These are phyloP conservation scores for Brenthis daphne DNA, from an alignment of 2,888 invertebrate species.

Conservation along the genomic window DNA sequence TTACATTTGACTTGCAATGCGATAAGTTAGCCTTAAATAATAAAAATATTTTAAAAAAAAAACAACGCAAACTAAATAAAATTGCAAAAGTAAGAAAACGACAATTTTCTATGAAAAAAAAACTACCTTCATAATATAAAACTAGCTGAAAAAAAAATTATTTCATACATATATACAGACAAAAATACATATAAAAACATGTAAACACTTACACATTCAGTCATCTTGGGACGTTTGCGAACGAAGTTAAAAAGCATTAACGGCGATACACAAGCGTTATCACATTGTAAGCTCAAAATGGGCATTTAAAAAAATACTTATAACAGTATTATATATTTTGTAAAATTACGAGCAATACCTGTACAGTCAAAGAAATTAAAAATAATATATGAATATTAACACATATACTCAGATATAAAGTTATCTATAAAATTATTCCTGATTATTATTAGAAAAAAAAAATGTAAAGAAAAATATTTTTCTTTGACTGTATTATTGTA, in stretches of 20 bases:
- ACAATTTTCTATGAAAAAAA: background rate
- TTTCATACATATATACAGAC: constrained; percentile 9
- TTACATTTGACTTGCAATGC: constrained; percentile 27
- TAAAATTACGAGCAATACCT: background rate
- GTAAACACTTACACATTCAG: constrained; percentile 46
- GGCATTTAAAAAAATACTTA: constrained; percentile 58
- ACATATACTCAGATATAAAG: too few relatives aligned
- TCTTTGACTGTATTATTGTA: too few relatives aligned
- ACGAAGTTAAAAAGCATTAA: constrained; percentile 61
- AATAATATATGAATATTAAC: background rate
- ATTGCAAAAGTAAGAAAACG: constrained; percentile 4
- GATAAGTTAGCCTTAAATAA: constrained; percentile 5
- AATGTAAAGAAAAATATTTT: too few relatives aligned
- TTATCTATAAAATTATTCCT: too few relatives aligned
- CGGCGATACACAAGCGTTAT: constrained; percentile 63
- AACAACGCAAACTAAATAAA: background rate
- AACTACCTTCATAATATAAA: background rate
- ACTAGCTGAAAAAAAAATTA: constrained; percentile 20
- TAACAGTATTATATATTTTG: constrained; percentile 16
- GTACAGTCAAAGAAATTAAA: constrained; percentile 32
- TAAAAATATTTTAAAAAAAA: too few relatives aligned
- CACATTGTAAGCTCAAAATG: constrained; percentile 71
- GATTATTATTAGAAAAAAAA: too few relatives aligned
- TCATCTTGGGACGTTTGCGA: constrained; percentile 55
- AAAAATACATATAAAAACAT: constrained; percentile 33